Evolutionary conservation across 2,797 vertebrate species (phyloP).

Genomic region (Carduelis carduelis): DNA sequence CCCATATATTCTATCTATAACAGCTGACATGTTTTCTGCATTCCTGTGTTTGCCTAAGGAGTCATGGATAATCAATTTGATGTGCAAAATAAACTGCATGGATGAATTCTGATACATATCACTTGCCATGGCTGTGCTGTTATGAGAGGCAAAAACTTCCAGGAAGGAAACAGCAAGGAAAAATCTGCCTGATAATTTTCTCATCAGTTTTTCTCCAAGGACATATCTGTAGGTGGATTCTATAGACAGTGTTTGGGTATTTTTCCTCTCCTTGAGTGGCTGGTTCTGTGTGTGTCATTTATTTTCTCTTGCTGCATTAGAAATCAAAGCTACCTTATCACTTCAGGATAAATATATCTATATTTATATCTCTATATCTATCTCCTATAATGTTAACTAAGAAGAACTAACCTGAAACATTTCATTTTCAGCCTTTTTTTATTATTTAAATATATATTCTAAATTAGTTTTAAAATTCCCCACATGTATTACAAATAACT

Average conservation of each 20-base stretch:
- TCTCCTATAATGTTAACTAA: neutral
- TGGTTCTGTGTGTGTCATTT: neutral
- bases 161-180: constrained; percentile 23
- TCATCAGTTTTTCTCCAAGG: constrained; percentile 28
- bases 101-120: constrained; percentile 48
- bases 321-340: neutral
- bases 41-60: constrained; percentile 58
- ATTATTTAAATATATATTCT: neutral
- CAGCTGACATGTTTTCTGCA: constrained; percentile 37
- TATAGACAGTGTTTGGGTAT: neutral
- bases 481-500: neutral
- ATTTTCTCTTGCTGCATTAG: neutral
- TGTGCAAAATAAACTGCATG: constrained; percentile 38
- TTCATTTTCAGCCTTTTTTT: neutral
- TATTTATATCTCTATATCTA: neutral
- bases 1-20: neutral
- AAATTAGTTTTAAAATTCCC: neutral
- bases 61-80: constrained; percentile 47
- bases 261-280: neutral
- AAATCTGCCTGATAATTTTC: constrained; percentile 45
- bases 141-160: constrained; percentile 17
- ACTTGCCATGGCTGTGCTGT: neutral
- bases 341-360: neutral
- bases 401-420: neutral
- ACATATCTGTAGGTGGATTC: neutral